Base-by-base conservation (phyloP, 2,797 vertebrate species). In the Lagocephalus sceleratus region DNA sequence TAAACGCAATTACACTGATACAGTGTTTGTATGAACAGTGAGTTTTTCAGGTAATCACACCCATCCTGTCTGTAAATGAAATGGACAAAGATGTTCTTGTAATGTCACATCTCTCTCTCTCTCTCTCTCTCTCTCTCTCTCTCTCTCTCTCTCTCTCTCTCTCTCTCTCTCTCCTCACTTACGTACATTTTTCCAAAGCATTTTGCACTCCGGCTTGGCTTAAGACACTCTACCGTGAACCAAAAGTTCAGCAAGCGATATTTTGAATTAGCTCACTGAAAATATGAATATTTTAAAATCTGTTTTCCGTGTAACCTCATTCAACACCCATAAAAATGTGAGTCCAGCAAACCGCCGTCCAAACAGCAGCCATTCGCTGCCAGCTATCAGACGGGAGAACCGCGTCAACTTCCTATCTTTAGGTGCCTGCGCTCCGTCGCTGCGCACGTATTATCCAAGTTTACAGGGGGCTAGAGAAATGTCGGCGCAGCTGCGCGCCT, bases 81-180 rank as follows among this genome's bases (percentile, higher is more conserved):
- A 66, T 63, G 68, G 66, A 83, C 83, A 85, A 73, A 85, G 76
- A 84, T 79, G 75, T 69, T 58, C 72, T 85, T 87, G 73, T 84
- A 61, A 50, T 71, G 64, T 65, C 46, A 43, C 40, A 29, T 26
- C 25, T 26, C 25, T 11, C 29, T 32, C 29, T 43, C 38, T 59
- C 29, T 68, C 40, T 61, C 55, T 61, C 59, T 41, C 47, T 39
- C 57, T 46, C 50, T 54, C 63, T 51, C 47, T 43, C 11, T 29
- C 21, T 20, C 14, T 11, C 29, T 32, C 29, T 43, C 38, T 59
- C 29, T 68, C 40, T 61, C 55, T 61, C 59, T 41, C 47, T 39
- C 57, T 46, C 50, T 54, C 63, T 51, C 47, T 43, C 11, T 29
- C 21, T 20, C 14, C 25, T 14, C 68, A 63, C 44, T 44, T n/a